phyloP scores from a whole-genome alignment of 2,797 vertebrate species.

The Dallia pectoralis region DNA sequence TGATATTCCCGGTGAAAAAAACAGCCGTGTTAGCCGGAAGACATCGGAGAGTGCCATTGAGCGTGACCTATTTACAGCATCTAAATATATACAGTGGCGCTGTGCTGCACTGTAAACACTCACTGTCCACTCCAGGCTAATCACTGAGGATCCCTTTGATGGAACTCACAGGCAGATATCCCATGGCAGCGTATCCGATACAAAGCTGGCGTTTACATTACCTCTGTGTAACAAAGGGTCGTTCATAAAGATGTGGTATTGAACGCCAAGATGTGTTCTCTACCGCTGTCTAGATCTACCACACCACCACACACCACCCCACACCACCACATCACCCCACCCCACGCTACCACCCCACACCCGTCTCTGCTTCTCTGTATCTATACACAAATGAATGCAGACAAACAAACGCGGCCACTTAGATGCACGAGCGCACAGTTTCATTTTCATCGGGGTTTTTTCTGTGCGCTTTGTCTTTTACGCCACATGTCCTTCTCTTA shows the following conservation, averaged over 20 bases:
- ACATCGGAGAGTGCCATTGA: slow-evolving; percentile 18
- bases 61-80: slow-evolving; percentile 12
- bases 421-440: not conserved
- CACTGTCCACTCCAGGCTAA: slow-evolving; percentile 11
- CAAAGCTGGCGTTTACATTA: slow-evolving; percentile 29
- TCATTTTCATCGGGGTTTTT: too few species aligned
- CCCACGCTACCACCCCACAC: not conserved
- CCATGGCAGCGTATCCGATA: slow-evolving; percentile 21
- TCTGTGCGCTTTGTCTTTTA: too few species aligned
- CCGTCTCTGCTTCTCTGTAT: slow-evolving; percentile 6
- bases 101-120: not conserved
- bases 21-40: slow-evolving; percentile 12
- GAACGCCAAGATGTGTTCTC: not conserved
- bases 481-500: too few species aligned
- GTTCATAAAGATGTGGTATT: slow-evolving; percentile 19
- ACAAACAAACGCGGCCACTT: slow-evolving; percentile 6
- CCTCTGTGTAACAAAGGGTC: slow-evolving; percentile 13
- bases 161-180: slow-evolving; percentile 12
- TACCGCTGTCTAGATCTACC: not conserved
- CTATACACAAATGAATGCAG: not conserved
- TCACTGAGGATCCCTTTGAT: slow-evolving; percentile 16
- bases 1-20: slow-evolving; percentile 18
- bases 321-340: not conserved
- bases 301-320: too few species aligned
- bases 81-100: slow-evolving; percentile 15